These are phyloP conservation scores for Antechinus stuartii DNA, from an alignment of 2,113 vertebrate species.

Conservation along the genomic window DNA sequence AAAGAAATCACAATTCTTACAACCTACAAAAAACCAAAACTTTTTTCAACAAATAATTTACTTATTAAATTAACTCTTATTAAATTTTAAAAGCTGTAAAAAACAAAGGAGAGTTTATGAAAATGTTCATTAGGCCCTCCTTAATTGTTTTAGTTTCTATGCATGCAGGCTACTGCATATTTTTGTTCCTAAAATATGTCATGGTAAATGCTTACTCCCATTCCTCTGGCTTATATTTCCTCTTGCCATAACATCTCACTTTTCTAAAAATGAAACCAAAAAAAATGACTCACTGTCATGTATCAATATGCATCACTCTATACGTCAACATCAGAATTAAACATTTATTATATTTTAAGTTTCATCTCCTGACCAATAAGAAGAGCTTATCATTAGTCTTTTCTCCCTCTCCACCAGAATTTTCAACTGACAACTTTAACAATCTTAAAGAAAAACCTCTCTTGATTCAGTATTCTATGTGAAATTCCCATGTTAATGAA, in stretches of 20 bases:
- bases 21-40: not conserved
- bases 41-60: not conserved
- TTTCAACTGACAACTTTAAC: not conserved
- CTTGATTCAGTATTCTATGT: slow-evolving; percentile 14
- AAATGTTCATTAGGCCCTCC: not conserved
- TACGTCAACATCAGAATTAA: slow-evolving; percentile 10
- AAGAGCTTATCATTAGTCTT: not conserved
- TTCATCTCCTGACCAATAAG: not conserved
- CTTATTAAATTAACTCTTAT: not conserved
- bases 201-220: not conserved
- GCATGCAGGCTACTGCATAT: not conserved
- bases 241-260: not conserved
- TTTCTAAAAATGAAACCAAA: slow-evolving; percentile 21
- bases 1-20: not conserved
- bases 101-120: slow-evolving; percentile 24
- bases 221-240: not conserved
- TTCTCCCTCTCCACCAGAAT: not conserved
- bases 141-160: not conserved
- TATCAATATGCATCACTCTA: not conserved
- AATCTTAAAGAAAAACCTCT: not conserved
- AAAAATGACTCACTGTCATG: slow-evolving; percentile 2
- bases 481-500: not conserved
- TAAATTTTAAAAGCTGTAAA: not conserved
- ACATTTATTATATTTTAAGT: not conserved
- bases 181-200: not conserved